A percentile compares a stretch with the other conserved stretches of the same genome.
These are phyloP conservation scores for Pseudomugil tenellus DNA, from an alignment of 2,797 vertebrate genomes.

Conservation along the genomic window DNA sequence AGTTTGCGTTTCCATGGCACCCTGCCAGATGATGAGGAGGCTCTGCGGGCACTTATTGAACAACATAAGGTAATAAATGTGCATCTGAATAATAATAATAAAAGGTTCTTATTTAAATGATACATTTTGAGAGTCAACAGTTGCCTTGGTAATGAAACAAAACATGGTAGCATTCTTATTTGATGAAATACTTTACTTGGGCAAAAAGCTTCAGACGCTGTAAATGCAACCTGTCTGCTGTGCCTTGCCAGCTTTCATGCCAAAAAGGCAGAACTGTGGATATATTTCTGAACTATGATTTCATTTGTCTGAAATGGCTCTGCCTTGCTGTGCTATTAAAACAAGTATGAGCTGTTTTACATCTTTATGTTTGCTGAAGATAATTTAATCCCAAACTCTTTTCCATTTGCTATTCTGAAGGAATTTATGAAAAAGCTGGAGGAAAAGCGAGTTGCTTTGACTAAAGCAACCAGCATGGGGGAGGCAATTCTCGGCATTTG, in stretches of 20 bases:
- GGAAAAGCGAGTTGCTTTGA: constrained; percentile 91
- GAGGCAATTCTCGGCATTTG: constrained; percentile 93
- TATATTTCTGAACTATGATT: constrained; percentile 59
- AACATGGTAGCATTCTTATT: constrained; percentile 40
- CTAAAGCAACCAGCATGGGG: constrained; percentile 92
- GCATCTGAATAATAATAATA: neutral
- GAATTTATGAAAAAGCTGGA: constrained; percentile 97
- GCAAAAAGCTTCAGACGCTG: constrained; percentile 30
- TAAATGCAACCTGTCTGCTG: constrained; percentile 34
- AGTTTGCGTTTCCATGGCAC: constrained; percentile 94
- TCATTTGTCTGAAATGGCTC: constrained; percentile 57
- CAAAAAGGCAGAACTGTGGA: constrained; percentile 46
- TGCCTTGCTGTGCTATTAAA: constrained; percentile 9
- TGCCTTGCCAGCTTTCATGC: constrained; percentile 40
- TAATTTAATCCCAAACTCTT: constrained; percentile 46
- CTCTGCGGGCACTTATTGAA: constrained; percentile 89
- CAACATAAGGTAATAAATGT: constrained; percentile 89
- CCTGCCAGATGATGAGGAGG: constrained; percentile 96
- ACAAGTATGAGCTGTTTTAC: constrained; percentile 13
- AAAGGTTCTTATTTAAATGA: neutral
- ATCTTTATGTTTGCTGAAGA: constrained; percentile 39
- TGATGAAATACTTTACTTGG: constrained; percentile 37
- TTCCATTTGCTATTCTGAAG: constrained; percentile 71
- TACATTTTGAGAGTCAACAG: constrained; percentile 12
- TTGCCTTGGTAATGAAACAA: constrained; percentile 19